Evolutionary conservation across 1,140 invertebrate species (phyloP), one percentile per base, ranked within the genome.

Genomic region (Drosophila kurseongensis): DNA sequence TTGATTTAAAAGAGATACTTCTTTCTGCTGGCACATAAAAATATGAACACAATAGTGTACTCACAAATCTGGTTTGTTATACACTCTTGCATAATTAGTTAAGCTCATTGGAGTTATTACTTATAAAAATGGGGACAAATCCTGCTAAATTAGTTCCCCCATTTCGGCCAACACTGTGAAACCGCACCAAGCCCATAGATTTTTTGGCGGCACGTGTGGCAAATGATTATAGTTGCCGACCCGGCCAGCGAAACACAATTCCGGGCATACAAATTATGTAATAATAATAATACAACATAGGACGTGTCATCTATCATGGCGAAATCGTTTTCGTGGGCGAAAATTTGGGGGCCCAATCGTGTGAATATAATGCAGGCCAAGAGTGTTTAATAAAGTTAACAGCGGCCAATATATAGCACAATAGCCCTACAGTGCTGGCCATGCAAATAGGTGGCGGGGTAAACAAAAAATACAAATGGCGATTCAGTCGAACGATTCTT

Each of bases 271-370:
- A 86, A 86, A 82, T 86, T 86, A 80, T 81, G 74, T 86, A 85
- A 85, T 85, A 85, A 85, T 84, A 80, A 85, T 80, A 83, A 65
- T 76, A 81, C 60, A 65, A 66, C 82, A 51, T 62, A 59, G 66
- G 61, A 88, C 69, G 78, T 78, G 65, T 71, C 51, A 65, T 57
- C 75, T 78, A 65, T 67, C 78, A 81, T 66, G 68, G 73, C 59
- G 41, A 61, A 51, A 18, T 44, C 38, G 40, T 54, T 42, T 60
- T n/a, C 29, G 29, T 8, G 16, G 4, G 38, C n/a, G 2, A 12
- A 13, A 27, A n/a, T 18, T 9, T 10, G 0, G 14, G 14, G 38
- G 13, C 38, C 36, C 12, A n/a, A 41, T 23, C 29, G 23, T 63
- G 32, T 63, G 14, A 40, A 35, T 18, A 35, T 41, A 61, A 55